Evolutionary conservation across 2,797 vertebrate genomes (phyloP).

Genomic region (Dendrocincla tyrannina): DNA sequence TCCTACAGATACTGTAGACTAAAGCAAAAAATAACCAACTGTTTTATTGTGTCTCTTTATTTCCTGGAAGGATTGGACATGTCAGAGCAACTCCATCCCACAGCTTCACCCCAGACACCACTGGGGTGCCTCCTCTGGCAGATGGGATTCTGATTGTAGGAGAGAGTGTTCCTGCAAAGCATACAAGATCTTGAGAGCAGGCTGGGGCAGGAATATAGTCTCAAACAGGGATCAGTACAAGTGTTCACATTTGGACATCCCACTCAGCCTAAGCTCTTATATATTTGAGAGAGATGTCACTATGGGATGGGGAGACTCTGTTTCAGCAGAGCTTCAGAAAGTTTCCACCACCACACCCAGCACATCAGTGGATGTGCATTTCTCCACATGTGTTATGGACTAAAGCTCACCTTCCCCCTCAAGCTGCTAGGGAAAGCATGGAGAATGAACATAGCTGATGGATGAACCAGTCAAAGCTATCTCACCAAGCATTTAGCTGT

Average conservation of each 20-base stretch:
- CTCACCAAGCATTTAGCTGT: background rate
- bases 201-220: background rate
- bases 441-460: background rate
- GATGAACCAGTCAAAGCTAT: background rate
- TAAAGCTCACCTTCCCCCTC: background rate
- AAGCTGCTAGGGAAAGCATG: background rate
- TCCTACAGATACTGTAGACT: background rate
- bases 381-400: background rate
- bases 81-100: background rate
- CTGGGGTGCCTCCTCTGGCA: background rate
- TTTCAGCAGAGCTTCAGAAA: background rate
- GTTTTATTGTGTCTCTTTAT: background rate
- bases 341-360: background rate
- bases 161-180: background rate
- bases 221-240: background rate
- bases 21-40: background rate
- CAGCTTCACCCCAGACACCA: background rate
- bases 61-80: background rate
- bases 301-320: fast-evolving
- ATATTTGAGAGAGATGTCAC: background rate
- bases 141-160: background rate
- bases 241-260: background rate
- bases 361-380: background rate
- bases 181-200: background rate
- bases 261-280: background rate